Evolutionary conservation across 2,797 vertebrate species (phyloP), one percentile per base, ranked within the genome.

Genomic region (Lerista edwardsae): DNA sequence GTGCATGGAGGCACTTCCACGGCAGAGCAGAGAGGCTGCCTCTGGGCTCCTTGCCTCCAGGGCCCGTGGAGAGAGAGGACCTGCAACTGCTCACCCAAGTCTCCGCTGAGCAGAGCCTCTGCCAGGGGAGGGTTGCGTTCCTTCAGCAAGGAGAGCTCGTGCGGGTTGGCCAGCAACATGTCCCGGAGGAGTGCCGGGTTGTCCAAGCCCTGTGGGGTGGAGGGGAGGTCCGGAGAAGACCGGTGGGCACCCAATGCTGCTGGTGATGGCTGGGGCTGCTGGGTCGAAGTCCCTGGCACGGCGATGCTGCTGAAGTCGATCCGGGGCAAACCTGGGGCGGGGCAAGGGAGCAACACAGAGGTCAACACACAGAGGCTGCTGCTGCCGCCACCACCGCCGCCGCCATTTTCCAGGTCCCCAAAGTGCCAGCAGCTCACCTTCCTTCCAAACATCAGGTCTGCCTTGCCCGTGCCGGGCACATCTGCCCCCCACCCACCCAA

Each of bases 271-370:
- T 55, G 95, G 1, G 86, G 79, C 41, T 82, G 93, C 92, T 93
- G 93, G 3, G 95, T 75, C 2, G 98, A 98, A 0, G 97, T 97
- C 86, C 98, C 97, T 0, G 99, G 99, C 75, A 99, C 98, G 0
- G 98, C 95, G 77, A 99, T 99, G 90, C 98, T 98, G 90, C 99
- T 97, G 94, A 99, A 99, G 94, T 99, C 99, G 85, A 99, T 99
- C 88, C 96, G 97, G 36, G 98, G 98, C 89, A 99, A 95, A 87
- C 97, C 98, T 98, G 69, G 80, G 71, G 15, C 23, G 25, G 59
- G 59, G 21, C 17, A 21, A 64, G 74, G 86, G 84, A 61, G 2
- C 47, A 61, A 39, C 61, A 1, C 77, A 44, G 1, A 39, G 1
- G 36, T 3, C 65, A 65, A 31, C 68, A 0, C 3, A 27, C 7